These are phyloP conservation scores for Carettochelys insculpta DNA, from an alignment of 2,113 vertebrate species.

Conservation along the genomic window DNA sequence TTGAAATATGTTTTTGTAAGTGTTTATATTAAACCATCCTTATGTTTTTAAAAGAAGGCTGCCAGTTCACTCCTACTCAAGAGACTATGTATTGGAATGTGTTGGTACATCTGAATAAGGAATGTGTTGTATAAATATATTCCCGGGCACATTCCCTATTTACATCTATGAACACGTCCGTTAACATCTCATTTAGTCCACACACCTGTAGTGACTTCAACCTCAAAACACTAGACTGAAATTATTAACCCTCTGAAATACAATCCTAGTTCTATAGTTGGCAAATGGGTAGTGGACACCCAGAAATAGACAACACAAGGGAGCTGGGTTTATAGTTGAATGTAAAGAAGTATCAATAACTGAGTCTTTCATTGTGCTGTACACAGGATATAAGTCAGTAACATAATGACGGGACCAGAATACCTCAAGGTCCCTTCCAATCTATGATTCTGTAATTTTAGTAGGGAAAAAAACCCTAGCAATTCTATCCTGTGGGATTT, in stretches of 20 bases:
- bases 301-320: rapidly evolving
- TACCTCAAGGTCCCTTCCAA: too few species aligned
- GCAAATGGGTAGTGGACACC: neutral
- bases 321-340: rapidly evolving
- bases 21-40: neutral
- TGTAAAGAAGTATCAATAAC: neutral
- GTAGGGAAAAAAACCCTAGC: neutral
- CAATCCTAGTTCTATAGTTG: rapidly evolving
- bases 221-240: neutral
- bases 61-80: neutral
- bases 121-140: too few species aligned
- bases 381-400: neutral
- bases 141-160: rapidly evolving
- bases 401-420: neutral
- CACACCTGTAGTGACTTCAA: neutral
- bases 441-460: neutral
- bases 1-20: neutral
- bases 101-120: too few species aligned
- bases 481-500: neutral
- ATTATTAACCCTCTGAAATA: rapidly evolving
- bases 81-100: rapidly evolving
- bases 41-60: neutral
- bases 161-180: neutral
- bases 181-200: neutral
- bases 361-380: neutral